phyloP scores from a whole-genome alignment of 2,797 vertebrate genomes.

The Bradypodion pumilum region DNA sequence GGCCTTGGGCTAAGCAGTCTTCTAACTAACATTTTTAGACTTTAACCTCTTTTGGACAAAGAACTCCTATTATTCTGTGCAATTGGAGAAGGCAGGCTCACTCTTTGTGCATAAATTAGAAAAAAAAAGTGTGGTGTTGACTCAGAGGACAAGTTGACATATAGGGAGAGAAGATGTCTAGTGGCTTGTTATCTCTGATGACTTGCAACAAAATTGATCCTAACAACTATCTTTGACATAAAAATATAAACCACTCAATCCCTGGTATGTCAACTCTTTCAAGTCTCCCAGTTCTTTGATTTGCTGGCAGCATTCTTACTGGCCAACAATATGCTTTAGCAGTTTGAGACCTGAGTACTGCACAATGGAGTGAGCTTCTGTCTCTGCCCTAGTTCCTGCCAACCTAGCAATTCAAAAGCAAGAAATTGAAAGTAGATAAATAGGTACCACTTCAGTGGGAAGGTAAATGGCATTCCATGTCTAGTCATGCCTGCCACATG shows the following conservation, averaged over 20 bases:
- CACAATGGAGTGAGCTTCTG: too few species aligned
- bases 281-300: not conserved
- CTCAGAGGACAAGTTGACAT: not conserved
- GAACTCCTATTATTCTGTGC: not conserved
- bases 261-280: not conserved
- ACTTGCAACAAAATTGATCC: not conserved
- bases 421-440: too few species aligned
- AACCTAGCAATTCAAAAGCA: too few species aligned
- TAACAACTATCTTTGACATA: not conserved
- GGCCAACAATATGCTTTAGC: not conserved
- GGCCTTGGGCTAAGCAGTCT: not conserved
- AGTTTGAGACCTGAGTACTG: too few species aligned
- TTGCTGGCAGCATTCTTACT: not conserved
- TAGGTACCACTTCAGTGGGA: too few species aligned
- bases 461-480: too few species aligned
- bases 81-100: not conserved
- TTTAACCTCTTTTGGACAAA: not conserved
- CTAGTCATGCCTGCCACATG: too few species aligned
- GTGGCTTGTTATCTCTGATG: not conserved
- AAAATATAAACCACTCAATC: not conserved
- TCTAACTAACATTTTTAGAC: not conserved
- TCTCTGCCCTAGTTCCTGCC: too few species aligned
- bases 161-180: not conserved
- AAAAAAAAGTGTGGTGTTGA: not conserved
- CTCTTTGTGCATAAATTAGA: not conserved